These are phyloP conservation scores for Acleris sparsana DNA, from an alignment of 2,888 invertebrate species.

Conservation along the genomic window DNA sequence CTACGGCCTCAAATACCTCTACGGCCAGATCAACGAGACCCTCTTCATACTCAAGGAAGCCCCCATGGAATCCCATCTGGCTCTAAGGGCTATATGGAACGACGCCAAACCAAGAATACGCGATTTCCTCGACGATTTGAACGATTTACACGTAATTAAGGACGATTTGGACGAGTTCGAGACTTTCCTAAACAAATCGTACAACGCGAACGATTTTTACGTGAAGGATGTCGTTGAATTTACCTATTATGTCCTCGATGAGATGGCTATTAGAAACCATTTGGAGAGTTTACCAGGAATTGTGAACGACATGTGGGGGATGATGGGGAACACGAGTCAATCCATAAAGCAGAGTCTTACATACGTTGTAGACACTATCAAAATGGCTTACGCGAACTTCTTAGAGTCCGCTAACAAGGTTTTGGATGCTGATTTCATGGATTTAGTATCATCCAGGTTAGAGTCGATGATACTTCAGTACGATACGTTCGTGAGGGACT, in stretches of 20 bases:
- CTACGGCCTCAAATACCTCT: slow-evolving; percentile 64
- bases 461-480: slow-evolving; percentile 89
- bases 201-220: slow-evolving; percentile 92
- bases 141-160: slow-evolving; percentile 87
- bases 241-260: slow-evolving; percentile 88
- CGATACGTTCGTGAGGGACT: slow-evolving; percentile 89
- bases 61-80: slow-evolving; percentile 87
- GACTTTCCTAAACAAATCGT: slow-evolving; percentile 88
- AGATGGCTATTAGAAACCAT: slow-evolving; percentile 89
- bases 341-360: slow-evolving; percentile 89
- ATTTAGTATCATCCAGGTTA: slow-evolving; percentile 87
- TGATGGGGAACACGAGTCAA: slow-evolving; percentile 93
- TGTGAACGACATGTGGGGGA: slow-evolving; percentile 91
- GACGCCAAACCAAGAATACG: slow-evolving; percentile 88
- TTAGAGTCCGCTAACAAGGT: slow-evolving; percentile 87
- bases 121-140: slow-evolving; percentile 88
- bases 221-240: slow-evolving; percentile 90
- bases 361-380: slow-evolving; percentile 89
- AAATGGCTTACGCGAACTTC: slow-evolving; percentile 87
- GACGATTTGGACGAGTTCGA: slow-evolving; percentile 88
- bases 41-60: slow-evolving; percentile 73
- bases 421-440: slow-evolving; percentile 89
- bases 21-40: slow-evolving; percentile 73
- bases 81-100: slow-evolving; percentile 88
- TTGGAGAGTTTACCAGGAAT: slow-evolving; percentile 91